A percentile compares a stretch with the other conserved stretches of the same genome.
These are phyloP conservation scores for Eonycteris spelaea DNA, from an alignment of 2,113 vertebrate species.

Conservation along the genomic window DNA sequence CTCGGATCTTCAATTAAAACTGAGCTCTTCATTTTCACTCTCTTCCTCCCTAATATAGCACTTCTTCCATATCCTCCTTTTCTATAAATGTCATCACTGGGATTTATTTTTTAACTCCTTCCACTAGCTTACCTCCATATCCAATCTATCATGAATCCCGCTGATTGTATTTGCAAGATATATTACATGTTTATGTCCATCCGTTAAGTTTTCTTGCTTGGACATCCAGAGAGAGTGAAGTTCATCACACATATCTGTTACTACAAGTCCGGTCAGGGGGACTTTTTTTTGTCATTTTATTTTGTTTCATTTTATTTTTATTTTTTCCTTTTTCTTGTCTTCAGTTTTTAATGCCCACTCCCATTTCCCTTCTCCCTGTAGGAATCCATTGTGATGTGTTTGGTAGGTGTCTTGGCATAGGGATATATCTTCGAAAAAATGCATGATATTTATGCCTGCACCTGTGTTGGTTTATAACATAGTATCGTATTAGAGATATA, in stretches of 20 bases:
- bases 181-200: not conserved
- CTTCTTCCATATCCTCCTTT: not conserved
- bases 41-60: not conserved
- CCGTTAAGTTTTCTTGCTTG: not conserved
- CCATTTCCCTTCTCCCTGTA: not conserved
- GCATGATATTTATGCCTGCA: not conserved
- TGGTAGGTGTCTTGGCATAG: not conserved
- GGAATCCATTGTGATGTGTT: not conserved
- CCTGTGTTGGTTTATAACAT: not conserved
- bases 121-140: not conserved
- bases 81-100: not conserved
- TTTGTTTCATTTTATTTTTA: not conserved
- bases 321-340: not conserved
- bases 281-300: not conserved
- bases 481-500: not conserved
- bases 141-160: not conserved
- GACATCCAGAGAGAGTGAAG: not conserved
- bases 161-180: not conserved
- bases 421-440: not conserved
- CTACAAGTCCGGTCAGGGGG: not conserved
- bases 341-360: not conserved
- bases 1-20: not conserved
- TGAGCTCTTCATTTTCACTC: not conserved
- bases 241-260: not conserved
- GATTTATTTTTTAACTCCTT: not conserved